Evolutionary conservation across 2,113 vertebrate species (phyloP).

Genomic region (Triplophysa tibetana): DNA sequence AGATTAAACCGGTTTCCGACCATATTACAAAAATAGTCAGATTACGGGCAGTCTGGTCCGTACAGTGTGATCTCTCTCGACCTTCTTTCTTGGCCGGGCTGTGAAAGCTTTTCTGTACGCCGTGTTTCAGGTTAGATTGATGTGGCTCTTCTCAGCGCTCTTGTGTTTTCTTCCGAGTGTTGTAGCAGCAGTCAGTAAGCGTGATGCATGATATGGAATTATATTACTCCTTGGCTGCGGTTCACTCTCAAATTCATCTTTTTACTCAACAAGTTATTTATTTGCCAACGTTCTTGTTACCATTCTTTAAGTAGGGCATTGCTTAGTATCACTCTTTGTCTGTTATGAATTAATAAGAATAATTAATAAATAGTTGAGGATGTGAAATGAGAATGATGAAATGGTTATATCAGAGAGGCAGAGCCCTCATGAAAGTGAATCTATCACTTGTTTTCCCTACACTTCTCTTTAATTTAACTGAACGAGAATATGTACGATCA

Average conservation of each 20-base stretch:
- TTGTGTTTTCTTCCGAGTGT: slow-evolving; percentile 48
- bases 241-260: slow-evolving; percentile 57
- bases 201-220: slow-evolving; percentile 58
- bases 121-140: slow-evolving; percentile 45
- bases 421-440: slow-evolving; percentile 27
- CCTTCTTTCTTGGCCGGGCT: slow-evolving; percentile 4
- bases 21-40: not conserved
- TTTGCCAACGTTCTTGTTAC: slow-evolving; percentile 41
- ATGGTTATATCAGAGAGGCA: slow-evolving; percentile 28
- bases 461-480: slow-evolving; percentile 15
- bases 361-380: slow-evolving; percentile 11
- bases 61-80: not conserved
- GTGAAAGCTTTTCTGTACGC: slow-evolving; percentile 10
- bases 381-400: slow-evolving; percentile 34
- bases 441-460: not conserved
- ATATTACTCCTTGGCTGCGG: slow-evolving; percentile 51
- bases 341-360: slow-evolving; percentile 15
- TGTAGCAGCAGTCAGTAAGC: slow-evolving; percentile 39
- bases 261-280: slow-evolving; percentile 57
- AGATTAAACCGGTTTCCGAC: not conserved
- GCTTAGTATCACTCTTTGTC: slow-evolving; percentile 22
- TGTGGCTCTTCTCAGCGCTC: slow-evolving; percentile 52
- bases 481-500: slow-evolving; percentile 29
- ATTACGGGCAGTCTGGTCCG: not conserved
- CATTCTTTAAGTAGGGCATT: slow-evolving; percentile 51